Evolutionary conservation across 2,888 invertebrate species (phyloP), one percentile per base, ranked within the genome.

Genomic region (Pemphredon lugubris): DNA sequence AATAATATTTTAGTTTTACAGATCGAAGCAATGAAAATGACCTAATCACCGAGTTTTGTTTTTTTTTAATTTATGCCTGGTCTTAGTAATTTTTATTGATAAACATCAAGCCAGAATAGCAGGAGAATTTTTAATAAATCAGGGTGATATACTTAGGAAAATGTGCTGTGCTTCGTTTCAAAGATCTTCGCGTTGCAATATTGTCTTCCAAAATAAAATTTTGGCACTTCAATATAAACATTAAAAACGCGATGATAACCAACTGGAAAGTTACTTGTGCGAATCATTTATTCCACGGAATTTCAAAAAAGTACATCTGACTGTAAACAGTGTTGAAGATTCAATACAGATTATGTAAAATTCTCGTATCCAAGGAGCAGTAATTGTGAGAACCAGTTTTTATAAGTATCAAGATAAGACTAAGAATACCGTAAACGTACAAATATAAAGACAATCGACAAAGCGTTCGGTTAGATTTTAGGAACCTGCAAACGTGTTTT

Each of bases 391-490:
- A 71, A 26, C 58, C 75, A 0, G 86, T 55, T 72, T 77, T 81
- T 34, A 83, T 34, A 18, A 84, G 18, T 20, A 85, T 73, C 6
- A 85, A 50, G 32, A 81, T 59, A 6, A 87, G 55, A 75, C 82
- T 84, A 11, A 87, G 61, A 54, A 86, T 60, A 40, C 84, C 83
- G 53, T 84, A 87, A 7, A 79, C 58, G 57, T 87, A 87, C 40
- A 87, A 67, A 53, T 87, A 87, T 40, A 87, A 68, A 0, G 83
- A 84, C 9, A 87, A 67, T 21, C 75, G 79, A 66, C 83, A 87
- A 16, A 86, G 73, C 0, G 72, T 72, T 61, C 79, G 71, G 47
- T 85, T 85, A 2, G 77, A 75, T 30, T 55, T 79, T 1, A 86
- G n/a, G 18, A 86, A 85, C 5, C 64, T 53, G 16, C 68, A 69